A percentile compares a stretch with the other conserved stretches of the same genome.
These are phyloP conservation scores for Argyrosomus regius DNA, from an alignment of 2,797 vertebrate species.

Conservation along the genomic window DNA sequence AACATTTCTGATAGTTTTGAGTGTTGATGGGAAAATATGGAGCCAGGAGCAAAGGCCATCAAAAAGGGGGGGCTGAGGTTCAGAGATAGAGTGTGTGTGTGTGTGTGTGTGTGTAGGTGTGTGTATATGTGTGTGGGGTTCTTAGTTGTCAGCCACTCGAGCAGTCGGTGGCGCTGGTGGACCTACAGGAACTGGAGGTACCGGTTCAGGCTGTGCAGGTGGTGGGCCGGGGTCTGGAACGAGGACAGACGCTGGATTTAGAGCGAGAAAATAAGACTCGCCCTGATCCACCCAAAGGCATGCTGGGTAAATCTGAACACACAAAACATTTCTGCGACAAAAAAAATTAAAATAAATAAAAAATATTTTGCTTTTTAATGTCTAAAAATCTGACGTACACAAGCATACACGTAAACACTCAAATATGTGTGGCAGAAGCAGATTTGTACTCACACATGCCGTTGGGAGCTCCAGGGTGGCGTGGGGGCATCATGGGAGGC, in stretches of 20 bases:
- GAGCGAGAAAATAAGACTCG: not conserved
- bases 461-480: constrained; percentile 91
- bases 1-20: constrained; percentile 40
- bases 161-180: constrained; percentile 86
- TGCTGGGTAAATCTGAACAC: not conserved
- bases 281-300: not conserved
- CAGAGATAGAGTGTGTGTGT: constrained; percentile 53
- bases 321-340: not conserved
- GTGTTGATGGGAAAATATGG: constrained; percentile 47
- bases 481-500: constrained; percentile 90
- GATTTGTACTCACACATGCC: constrained; percentile 94
- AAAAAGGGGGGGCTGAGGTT: constrained; percentile 44
- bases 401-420: not conserved
- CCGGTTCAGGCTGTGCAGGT: constrained; percentile 87
- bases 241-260: constrained; percentile 8
- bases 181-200: constrained; percentile 86
- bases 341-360: not conserved
- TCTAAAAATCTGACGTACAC: not conserved
- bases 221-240: constrained; percentile 88
- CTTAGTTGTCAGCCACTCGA: constrained; percentile 81
- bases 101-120: constrained; percentile 43
- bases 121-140: constrained; percentile 32
- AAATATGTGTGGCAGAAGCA: not conserved
- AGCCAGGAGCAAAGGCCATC: constrained; percentile 77
- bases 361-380: too few relatives aligned